These are phyloP conservation scores for Limanda limanda DNA, from an alignment of 2,113 vertebrate species.

Conservation along the genomic window DNA sequence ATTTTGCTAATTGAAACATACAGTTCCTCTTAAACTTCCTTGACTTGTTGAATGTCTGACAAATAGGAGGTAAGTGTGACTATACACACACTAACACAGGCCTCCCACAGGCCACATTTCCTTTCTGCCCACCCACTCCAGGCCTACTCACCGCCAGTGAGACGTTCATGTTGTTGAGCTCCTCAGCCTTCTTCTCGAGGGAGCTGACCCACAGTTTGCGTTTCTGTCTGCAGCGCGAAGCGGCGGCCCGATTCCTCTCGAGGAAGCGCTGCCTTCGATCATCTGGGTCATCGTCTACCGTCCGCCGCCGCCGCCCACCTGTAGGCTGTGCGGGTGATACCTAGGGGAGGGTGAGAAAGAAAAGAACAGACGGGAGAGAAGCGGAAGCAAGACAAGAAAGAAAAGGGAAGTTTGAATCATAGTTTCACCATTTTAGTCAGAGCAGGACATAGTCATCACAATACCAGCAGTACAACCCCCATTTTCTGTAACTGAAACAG, in stretches of 20 bases:
- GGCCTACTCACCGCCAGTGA: conserved; percentile 91
- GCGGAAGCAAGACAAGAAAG: conserved; percentile 26
- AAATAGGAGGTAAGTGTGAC: background rate
- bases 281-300: conserved; percentile 93
- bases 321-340: conserved; percentile 97
- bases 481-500: conserved; percentile 16
- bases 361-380: conserved; percentile 12
- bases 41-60: conserved; percentile 6
- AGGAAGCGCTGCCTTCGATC: conserved; percentile 95
- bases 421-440: conserved; percentile 58
- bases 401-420: conserved; percentile 71
- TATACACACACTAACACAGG: background rate
- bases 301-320: conserved; percentile 89
- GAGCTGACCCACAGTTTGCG: conserved; percentile 96
- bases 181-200: conserved; percentile 96
- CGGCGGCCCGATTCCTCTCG: conserved; percentile 94
- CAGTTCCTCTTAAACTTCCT: conserved; percentile 18
- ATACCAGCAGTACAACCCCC: conserved; percentile 2
- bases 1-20: background rate
- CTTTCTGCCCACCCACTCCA: conserved; percentile 17
- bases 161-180: conserved; percentile 92
- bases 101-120: conserved; percentile 1
- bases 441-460: conserved; percentile 26
- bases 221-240: conserved; percentile 96
- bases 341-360: conserved; percentile 72